Evolutionary conservation across 2,888 invertebrate genomes (phyloP).

Genomic region (Petrolisthes cinctipes): DNA sequence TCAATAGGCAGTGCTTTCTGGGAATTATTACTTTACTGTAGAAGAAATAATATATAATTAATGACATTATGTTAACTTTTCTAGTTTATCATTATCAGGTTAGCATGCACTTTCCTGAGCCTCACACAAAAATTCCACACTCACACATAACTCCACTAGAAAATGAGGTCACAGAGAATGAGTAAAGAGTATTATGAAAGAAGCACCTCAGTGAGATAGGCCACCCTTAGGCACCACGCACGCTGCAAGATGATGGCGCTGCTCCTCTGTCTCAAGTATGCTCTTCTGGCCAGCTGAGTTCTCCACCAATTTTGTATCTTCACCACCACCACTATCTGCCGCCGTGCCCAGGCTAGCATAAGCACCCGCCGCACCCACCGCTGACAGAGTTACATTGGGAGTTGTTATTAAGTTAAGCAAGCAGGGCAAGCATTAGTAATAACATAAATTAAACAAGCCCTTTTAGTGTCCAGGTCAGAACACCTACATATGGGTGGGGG

Average conservation of each 20-base stretch:
- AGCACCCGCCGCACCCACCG: conserved; percentile 8
- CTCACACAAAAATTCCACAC: neutral
- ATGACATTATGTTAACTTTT: too few species aligned
- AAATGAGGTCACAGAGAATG: neutral
- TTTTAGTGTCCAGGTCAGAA: too few species aligned
- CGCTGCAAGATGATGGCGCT: conserved; percentile 31
- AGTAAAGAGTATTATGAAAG: too few species aligned
- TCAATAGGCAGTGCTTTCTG: too few species aligned
- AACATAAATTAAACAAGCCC: too few species aligned
- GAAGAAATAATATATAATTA: too few species aligned
- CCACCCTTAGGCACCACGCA: neutral
- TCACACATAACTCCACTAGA: neutral
- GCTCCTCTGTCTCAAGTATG: conserved; percentile 16
- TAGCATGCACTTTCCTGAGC: too few species aligned
- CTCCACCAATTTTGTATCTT: conserved; percentile 16
- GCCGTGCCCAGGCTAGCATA: neutral
- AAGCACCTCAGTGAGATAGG: conserved; percentile 16
- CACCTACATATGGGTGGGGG: too few species aligned
- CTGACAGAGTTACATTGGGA: neutral
- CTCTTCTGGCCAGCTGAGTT: neutral
- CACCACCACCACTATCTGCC: conserved; percentile 5
- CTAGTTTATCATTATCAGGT: too few species aligned
- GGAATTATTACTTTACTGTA: too few species aligned
- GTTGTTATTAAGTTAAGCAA: too few species aligned
- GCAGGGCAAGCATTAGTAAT: too few species aligned